Evolutionary conservation across 2,113 vertebrate genomes (phyloP), one percentile per base, ranked within the genome.

Genomic region (Cochlearius cochlearius): DNA sequence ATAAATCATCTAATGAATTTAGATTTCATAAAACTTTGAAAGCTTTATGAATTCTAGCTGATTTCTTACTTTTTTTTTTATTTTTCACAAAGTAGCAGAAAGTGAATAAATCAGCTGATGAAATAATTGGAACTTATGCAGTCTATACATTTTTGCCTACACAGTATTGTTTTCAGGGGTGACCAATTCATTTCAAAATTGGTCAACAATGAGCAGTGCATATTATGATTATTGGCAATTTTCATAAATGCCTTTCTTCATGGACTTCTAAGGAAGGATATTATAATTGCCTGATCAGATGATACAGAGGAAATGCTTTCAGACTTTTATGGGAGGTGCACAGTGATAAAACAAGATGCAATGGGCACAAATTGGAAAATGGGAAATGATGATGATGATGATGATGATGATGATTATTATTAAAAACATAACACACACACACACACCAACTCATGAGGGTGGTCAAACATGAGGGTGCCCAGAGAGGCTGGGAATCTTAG

Each of bases 1-100:
- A 92, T 84, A 88, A 88, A 80, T 86, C 11, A 71, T 88, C 15
- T 49, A 66, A 84, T 92, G 14, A 76, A 71, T 88, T 90, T 86
- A 73, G 52, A 68, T 89, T 87, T 92, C 21, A 67, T 45, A 82
- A 66, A 71, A 30, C 41, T 79, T 81, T 82, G 43, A 47, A 79
- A 89, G 29, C 15, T 59, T 74, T 80, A 67, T 91, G 55, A 91
- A 80, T 92, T 94, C 41, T 64, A 90, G 50, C 5, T 78, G 81
- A 87, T 92, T 87, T 75, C 7, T 86, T 62, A 15, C 3, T 17
- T 58, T 43, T 32, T 20, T 43, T 62, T 15, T n/a, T 55, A 30
- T 80, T 92, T 76, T 52, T 19, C 30, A 53, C 8, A 47, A 60
- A 78, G 29, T 27, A 60, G 8, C 26, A 88, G 26, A 59, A 26